Conservation (phyloP, 2,797 vertebrate species). For the Bovichtus diacanthus region DNA sequence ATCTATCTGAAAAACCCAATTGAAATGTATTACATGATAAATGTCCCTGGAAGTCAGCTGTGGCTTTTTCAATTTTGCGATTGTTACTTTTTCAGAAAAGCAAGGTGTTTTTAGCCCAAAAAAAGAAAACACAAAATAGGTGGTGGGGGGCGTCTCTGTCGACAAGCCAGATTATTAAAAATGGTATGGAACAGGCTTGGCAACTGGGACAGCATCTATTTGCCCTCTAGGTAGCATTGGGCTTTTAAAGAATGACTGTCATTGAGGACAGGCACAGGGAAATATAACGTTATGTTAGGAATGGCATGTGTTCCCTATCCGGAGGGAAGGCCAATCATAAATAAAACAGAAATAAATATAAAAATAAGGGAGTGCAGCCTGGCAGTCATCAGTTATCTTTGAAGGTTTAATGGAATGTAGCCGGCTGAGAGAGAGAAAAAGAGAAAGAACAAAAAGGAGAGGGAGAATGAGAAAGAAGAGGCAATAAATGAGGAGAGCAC, state of each 20-base stretch:
- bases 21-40: slow-evolving; percentile 72
- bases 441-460: slow-evolving; percentile 3
- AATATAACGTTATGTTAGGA: slow-evolving; percentile 75
- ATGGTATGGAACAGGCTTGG: slow-evolving; percentile 58
- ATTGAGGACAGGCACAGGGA: slow-evolving; percentile 66
- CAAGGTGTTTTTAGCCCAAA: slow-evolving; percentile 48
- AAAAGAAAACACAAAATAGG: slow-evolving; percentile 42
- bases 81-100: slow-evolving; percentile 77
- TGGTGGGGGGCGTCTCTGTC: slow-evolving; percentile 45
- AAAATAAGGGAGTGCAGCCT: slow-evolving; percentile 47
- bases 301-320: slow-evolving; percentile 60
- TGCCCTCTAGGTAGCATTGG: slow-evolving; percentile 71
- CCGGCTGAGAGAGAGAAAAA: slow-evolving; percentile 31
- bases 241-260: slow-evolving; percentile 77
- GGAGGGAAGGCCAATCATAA: slow-evolving; percentile 73
- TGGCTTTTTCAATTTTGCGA: slow-evolving; percentile 73
- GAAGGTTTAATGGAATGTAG: slow-evolving; percentile 81
- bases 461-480: slow-evolving; percentile 2
- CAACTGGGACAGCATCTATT: slow-evolving; percentile 74
- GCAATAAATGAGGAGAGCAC: slow-evolving; percentile 40
- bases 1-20: slow-evolving; percentile 71
- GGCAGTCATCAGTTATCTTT: slow-evolving; percentile 80
- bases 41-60: slow-evolving; percentile 61
- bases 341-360: slow-evolving; percentile 69
- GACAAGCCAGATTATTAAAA: slow-evolving; percentile 78